Conservation (phyloP, 30 jellyfish, hydroid and myxozoan species). For the Catostylus mosaicus region DNA sequence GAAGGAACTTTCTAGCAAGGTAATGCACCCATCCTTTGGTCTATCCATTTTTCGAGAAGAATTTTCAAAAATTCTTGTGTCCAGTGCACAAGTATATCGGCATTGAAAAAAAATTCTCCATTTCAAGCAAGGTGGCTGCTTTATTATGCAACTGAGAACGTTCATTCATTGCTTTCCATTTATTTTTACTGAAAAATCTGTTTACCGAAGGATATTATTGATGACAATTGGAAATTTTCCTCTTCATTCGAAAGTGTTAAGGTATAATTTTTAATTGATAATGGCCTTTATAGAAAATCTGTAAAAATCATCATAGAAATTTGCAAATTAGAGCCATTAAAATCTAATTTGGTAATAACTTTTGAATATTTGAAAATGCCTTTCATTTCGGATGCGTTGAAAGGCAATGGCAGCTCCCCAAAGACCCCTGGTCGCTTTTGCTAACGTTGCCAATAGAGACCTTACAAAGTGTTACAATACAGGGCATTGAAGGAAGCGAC, state of each 20-base stretch:
- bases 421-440: conserved; percentile 13
- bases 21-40: no score
- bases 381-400: not conserved
- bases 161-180: no score
- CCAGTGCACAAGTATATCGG: no score
- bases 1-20: no score
- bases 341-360: not conserved
- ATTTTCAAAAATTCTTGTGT: no score
- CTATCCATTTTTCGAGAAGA: no score
- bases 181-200: no score
- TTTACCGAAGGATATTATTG: no score
- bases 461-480: conserved; percentile 29
- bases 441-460: conserved; percentile 44
- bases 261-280: not conserved
- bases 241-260: not conserved
- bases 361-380: not conserved
- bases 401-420: not conserved
- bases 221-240: no score
- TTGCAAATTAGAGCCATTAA: not conserved
- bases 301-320: not conserved
- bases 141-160: no score
- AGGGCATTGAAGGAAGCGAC: conserved; percentile 9
- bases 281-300: not conserved
- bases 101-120: no score
- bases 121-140: no score